Conservation (phyloP, 2,113 vertebrate genomes). For the Rhinoderma darwinii region DNA sequence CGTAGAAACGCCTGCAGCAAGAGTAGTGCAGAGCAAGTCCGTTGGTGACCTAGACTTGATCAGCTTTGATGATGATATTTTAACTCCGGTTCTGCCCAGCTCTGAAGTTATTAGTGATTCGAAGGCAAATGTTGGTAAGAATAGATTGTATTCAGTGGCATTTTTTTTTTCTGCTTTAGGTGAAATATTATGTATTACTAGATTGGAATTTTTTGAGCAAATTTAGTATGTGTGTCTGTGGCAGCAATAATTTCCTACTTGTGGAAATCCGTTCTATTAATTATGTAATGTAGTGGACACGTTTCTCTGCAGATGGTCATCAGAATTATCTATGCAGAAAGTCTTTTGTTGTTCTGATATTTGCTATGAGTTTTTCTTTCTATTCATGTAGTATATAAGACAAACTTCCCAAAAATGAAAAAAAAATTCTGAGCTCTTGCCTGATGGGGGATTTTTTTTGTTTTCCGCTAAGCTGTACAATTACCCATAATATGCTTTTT, state of each 20-base stretch:
- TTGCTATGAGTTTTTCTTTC: no score
- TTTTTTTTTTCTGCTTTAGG: not conserved
- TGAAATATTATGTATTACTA: not conserved
- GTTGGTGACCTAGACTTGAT: conserved; percentile 75
- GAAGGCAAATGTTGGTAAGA: conserved; percentile 74
- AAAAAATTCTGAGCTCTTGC: no score
- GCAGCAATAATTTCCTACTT: not conserved
- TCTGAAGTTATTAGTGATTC: conserved; percentile 63
- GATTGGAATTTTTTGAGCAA: not conserved
- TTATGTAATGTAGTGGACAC: not conserved
- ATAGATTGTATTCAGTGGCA: not conserved
- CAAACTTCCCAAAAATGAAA: no score
- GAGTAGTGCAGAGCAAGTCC: conserved; percentile 63
- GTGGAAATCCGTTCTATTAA: not conserved
- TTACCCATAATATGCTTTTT: no score
- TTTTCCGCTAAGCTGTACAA: no score
- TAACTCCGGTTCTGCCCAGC: conserved; percentile 64
- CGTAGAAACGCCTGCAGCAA: conserved; percentile 68
- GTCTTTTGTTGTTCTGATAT: not conserved
- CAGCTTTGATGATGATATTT: conserved; percentile 80
- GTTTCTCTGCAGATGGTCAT: not conserved
- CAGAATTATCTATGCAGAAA: not conserved
- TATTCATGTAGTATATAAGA: no score
- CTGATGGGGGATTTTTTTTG: no score
- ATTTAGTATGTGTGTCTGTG: not conserved